Conservation (phyloP, 2,113 vertebrate genomes). For the Numida meleagris region DNA sequence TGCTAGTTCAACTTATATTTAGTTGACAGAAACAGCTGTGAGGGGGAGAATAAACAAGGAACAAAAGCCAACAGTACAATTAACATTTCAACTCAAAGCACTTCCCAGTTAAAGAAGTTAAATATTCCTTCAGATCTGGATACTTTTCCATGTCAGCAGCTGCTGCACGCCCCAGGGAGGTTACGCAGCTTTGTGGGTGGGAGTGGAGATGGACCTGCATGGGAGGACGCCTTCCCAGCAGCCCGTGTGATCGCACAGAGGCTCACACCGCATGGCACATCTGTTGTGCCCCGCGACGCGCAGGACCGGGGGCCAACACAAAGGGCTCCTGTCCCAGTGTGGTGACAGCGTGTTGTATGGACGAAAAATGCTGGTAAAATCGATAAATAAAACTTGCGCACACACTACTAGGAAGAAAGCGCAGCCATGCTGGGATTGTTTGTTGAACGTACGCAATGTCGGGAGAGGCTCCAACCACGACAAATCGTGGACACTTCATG, state of each 20-base stretch:
- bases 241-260: too few relatives aligned
- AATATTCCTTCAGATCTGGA: background rate
- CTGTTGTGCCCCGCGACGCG: accelerated
- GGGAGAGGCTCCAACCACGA: background rate
- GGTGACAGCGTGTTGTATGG: accelerated
- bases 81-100: conserved; percentile 14
- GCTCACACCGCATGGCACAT: background rate
- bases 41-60: conserved; percentile 35
- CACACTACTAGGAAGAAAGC: accelerated
- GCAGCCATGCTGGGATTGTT: background rate
- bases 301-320: accelerated
- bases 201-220: accelerated
- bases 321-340: background rate
- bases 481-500: accelerated
- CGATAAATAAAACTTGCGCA: background rate
- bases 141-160: background rate
- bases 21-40: conserved; percentile 51
- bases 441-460: accelerated
- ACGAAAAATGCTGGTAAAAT: background rate
- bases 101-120: background rate
- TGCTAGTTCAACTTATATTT: conserved; percentile 27
- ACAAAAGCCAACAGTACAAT: background rate
- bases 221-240: background rate
- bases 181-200: accelerated
- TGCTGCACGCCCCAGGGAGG: background rate